Evolutionary conservation across 2,797 vertebrate genomes (phyloP), one percentile per base, ranked within the genome.

Genomic region (Limnodromus scolopaceus): DNA sequence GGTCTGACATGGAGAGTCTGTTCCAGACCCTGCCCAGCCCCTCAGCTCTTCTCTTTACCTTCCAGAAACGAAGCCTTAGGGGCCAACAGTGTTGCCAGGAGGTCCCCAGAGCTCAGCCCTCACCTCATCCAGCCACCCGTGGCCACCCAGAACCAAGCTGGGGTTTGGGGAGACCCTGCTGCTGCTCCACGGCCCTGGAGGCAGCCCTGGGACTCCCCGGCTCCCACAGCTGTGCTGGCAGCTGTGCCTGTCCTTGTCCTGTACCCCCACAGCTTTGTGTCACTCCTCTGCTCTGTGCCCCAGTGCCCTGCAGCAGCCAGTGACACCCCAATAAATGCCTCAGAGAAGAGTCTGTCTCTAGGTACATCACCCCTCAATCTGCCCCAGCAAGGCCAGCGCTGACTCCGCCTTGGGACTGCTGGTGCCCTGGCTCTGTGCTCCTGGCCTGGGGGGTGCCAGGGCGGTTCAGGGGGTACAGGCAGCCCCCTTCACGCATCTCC

Each of bases 371-470:
- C 16, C 51, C 60, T 70, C 6, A 10, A 3, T 58, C 22, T 65
- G 66, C 48, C 34, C 10, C 32, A 70, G 65, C n/a, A 39, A 68
- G 53, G 28, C 53, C 45, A 68, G 82, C 0, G 2, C 68, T 77
- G n/a, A 32, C 41, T 69, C 16, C 24, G 10, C 43, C 16, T 12
- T 9, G 7, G 46, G 45, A 7, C 43, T 58, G 34, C 46, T 51
- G 28, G 55, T 34, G 34, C 34, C n/a, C 36, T 23, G 43, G 55
- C 63, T 19, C n/a, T 7, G 3, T 66, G 61, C 45, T 68, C 5
- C 27, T 17, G 8, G 36, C 2, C 36, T 2, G 6, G 5, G 28
- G 17, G 1, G 0, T 49, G 46, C 32, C 0, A 0, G 13, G 4
- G 45, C 8, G 3, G 3, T n/a, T 15, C 9, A n/a, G 30, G 22